A percentile compares a stretch with the other conserved stretches of the same genome.
These are phyloP conservation scores for Drosophila mayaguana DNA, from an alignment of 2,888 invertebrate species.

Conservation along the genomic window DNA sequence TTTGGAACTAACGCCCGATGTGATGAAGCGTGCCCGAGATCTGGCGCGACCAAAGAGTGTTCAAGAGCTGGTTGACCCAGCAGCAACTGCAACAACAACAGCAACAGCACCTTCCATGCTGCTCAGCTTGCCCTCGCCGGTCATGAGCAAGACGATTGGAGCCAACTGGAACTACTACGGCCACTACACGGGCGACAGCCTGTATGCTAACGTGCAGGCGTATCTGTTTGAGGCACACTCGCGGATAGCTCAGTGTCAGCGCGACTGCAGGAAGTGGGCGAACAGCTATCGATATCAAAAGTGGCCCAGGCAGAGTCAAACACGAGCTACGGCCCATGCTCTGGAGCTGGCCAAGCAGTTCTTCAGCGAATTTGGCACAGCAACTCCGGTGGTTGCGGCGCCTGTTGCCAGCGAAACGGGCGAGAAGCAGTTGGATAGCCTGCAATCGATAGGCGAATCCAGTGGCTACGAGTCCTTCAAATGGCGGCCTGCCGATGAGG, in stretches of 20 bases:
- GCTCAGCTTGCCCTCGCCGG: constrained; percentile 76
- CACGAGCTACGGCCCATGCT: constrained; percentile 72
- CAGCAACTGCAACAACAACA: not conserved
- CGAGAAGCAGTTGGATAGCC: constrained; percentile 86
- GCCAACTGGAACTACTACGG: constrained; percentile 87
- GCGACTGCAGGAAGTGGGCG: constrained; percentile 92
- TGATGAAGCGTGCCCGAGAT: constrained; percentile 84
- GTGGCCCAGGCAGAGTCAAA: constrained; percentile 73
- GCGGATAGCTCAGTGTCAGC: constrained; percentile 90
- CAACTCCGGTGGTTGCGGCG: constrained; percentile 14
- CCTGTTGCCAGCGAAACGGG: constrained; percentile 60
- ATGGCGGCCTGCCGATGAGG: constrained; percentile 87
- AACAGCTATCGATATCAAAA: constrained; percentile 90
- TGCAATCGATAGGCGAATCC: constrained; percentile 89
- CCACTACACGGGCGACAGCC: constrained; percentile 87
- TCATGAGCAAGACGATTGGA: constrained; percentile 85
- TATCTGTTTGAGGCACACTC: constrained; percentile 94
- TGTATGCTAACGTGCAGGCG: constrained; percentile 93
- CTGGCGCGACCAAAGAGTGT: constrained; percentile 81
- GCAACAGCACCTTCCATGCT: constrained; percentile 47
- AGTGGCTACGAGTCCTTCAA: constrained; percentile 92
- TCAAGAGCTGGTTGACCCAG: constrained; percentile 54
- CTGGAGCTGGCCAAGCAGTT: constrained; percentile 84
- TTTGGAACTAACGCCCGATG: constrained; percentile 89
- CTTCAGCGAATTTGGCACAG: constrained; percentile 80